These are phyloP conservation scores for Myrmophylax atrothorax DNA, from an alignment of 2,113 vertebrate species.

Conservation along the genomic window DNA sequence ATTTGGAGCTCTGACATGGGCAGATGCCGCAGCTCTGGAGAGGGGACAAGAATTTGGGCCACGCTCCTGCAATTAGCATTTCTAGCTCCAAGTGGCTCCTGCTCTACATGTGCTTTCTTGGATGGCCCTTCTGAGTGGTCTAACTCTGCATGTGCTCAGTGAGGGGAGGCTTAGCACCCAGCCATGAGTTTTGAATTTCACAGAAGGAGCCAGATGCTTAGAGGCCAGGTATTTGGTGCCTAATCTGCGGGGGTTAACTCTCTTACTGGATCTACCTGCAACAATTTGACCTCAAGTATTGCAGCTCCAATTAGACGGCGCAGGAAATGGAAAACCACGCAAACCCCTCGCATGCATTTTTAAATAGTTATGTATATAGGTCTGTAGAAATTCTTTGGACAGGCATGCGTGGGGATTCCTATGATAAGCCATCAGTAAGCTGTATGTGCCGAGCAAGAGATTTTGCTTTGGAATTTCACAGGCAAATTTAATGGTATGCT, in stretches of 20 bases:
- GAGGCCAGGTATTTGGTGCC: slow-evolving; percentile 5
- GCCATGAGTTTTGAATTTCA: slow-evolving; percentile 43
- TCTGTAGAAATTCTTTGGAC: neutral
- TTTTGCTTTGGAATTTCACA: neutral
- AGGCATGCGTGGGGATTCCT: neutral
- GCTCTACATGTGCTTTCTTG: slow-evolving; percentile 22
- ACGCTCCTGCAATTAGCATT: slow-evolving; percentile 59
- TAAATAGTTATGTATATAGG: neutral
- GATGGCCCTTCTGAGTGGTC: slow-evolving; percentile 48
- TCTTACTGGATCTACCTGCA: slow-evolving; percentile 30
- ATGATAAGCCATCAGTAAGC: neutral
- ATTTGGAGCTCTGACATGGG: slow-evolving; percentile 36
- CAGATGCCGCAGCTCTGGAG: neutral
- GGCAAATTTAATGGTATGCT: neutral
- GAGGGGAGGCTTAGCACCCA: slow-evolving; percentile 42
- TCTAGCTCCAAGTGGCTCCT: slow-evolving; percentile 38
- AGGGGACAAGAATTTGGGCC: slow-evolving; percentile 29
- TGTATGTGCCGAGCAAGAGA: neutral
- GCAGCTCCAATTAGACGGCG: neutral
- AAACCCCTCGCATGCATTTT: neutral
- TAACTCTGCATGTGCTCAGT: slow-evolving; percentile 19
- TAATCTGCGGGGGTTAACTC: neutral
- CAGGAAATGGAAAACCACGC: slow-evolving; percentile 6
- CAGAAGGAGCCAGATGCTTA: slow-evolving; percentile 50
- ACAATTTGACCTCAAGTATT: slow-evolving; percentile 1